Evolutionary conservation across 2,888 invertebrate genomes (phyloP), one percentile per base, ranked within the genome.

Genomic region (Hypselothyrea guttata): DNA sequence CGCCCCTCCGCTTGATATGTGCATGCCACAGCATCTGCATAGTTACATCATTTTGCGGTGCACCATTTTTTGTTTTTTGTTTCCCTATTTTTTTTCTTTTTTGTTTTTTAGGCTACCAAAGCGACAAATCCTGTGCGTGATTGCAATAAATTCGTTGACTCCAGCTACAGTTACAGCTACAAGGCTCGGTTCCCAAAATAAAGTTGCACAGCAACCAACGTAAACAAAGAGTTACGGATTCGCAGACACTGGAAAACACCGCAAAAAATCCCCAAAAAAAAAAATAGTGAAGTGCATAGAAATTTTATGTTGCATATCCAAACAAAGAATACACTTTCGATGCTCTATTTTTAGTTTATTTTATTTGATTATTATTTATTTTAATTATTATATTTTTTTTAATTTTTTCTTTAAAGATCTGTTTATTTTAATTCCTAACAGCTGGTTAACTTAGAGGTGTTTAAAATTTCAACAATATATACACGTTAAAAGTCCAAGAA

Each of bases 91-190:
- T 56, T 38, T 49, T 30, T 38, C 46, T 57, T 51, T 63, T 35
- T 47, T 48, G 44, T n/a, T 31, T 62, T 41, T 44, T 22, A 22
- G 58, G 55, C 53, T 57, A 44, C 52, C 53, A 70, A 67, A 65
- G 71, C 71, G 79, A 75, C 83, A 82, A 75, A 68, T 75, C 66
- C 75, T 59, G 79, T 78, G 83, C 83, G 78, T 78, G 85, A 78
- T 74, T 75, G 71, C 75, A 82, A 75, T 78, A 78, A 78, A 75
- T 71, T 78, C 54, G 42, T 31, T 11, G 54, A 30, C 61, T 52
- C 47, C 18, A n/a, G 44, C 33, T 46, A 28, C 52, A n/a, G 44
- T 28, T 46, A 28, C 52, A 40, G 13, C 12, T 22, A 22, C 2
- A 22, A 33, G 57, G 44, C 31, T 37, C 44, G 58, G 40, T 45